Base-by-base conservation (phyloP, 2,888 invertebrate genomes). In the Zele albiditarsus region DNA sequence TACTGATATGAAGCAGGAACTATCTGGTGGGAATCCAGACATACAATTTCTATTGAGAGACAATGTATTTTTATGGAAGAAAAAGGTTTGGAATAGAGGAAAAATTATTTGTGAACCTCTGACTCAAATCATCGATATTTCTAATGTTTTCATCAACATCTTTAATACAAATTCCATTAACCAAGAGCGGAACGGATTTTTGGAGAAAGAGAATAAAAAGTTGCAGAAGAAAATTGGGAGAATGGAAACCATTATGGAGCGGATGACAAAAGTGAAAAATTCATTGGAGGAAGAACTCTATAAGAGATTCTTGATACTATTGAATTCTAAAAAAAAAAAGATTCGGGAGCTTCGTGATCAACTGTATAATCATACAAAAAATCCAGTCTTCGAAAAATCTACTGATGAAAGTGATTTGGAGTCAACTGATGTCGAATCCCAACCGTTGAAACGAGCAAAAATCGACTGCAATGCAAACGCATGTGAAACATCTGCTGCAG, bases 271-370 rank as follows among this genome's bases (percentile, higher is more conserved):
- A 12, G 33, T 77, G 0, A 87, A 86, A 74, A 73, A 66, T 10
- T 25, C 31, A 2, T 80, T 86, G 76, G 86, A 87, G 68, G 71
- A 77, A 4, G 68, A 77, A 33, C 71, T 86, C 1, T 85, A 84
- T 23, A 79, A 78, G 20, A 83, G 79, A 66, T 85, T 84, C 77
- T 25, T 83, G 4, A 58, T 82, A 14, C 1, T 87, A 27, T 23
- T 87, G 20, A 87, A 87, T 74, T 58, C 82, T 20, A 87, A 87
- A 23, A 87, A 87, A 63, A 67, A 71, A 68, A 85, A 76, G 53
- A 82, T 85, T 23, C 75, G 81, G 38, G 78, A 83, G 58, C 76
- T 86, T n/a, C 69, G 81, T 42, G 62, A 74, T 16, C 49, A 49
- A 38, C n/a, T 82, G n/a, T 8, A 25, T 5, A 23, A 66, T 31